A percentile compares a stretch with the other conserved stretches of the same genome.
These are phyloP conservation scores for Etheostoma perlongum DNA, from an alignment of 2,797 vertebrate genomes.

Conservation along the genomic window DNA sequence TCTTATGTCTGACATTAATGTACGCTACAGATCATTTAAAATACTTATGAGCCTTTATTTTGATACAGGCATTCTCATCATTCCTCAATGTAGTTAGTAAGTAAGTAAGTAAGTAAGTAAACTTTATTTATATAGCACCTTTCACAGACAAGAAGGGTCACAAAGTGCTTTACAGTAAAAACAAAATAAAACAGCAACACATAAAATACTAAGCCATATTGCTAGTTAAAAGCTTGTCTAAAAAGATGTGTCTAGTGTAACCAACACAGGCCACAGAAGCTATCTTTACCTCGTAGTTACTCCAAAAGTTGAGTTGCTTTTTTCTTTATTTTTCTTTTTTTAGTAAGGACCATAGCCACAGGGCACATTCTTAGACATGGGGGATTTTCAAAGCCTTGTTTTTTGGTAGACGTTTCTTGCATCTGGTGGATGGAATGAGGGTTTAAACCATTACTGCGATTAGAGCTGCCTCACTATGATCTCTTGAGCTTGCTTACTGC, in stretches of 20 bases:
- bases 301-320: slow-evolving; percentile 61
- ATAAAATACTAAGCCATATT: too few species aligned
- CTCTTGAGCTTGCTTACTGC: slow-evolving; percentile 86
- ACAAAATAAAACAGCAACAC: too few species aligned
- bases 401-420: slow-evolving; percentile 79
- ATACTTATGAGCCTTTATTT: slow-evolving; percentile 20
- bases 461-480: slow-evolving; percentile 86
- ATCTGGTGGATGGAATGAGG: slow-evolving; percentile 82
- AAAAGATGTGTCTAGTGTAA: too few species aligned
- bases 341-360: slow-evolving; percentile 71
- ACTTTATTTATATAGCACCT: too few species aligned
- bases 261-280: slow-evolving; percentile 50
- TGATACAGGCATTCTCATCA: slow-evolving; percentile 18
- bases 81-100: slow-evolving; percentile 28
- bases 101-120: too few species aligned
- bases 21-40: background rate
- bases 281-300: slow-evolving; percentile 63
- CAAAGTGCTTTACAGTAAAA: too few species aligned
- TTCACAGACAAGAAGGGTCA: too few species aligned
- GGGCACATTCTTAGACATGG: slow-evolving; percentile 81
- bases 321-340: slow-evolving; percentile 35
- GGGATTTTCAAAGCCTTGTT: slow-evolving; percentile 81
- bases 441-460: slow-evolving; percentile 87
- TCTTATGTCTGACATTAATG: background rate
- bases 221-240: too few species aligned